Evolutionary conservation across 1,140 invertebrate species (phyloP).

Genomic region (Dinoponera quadriceps): DNA sequence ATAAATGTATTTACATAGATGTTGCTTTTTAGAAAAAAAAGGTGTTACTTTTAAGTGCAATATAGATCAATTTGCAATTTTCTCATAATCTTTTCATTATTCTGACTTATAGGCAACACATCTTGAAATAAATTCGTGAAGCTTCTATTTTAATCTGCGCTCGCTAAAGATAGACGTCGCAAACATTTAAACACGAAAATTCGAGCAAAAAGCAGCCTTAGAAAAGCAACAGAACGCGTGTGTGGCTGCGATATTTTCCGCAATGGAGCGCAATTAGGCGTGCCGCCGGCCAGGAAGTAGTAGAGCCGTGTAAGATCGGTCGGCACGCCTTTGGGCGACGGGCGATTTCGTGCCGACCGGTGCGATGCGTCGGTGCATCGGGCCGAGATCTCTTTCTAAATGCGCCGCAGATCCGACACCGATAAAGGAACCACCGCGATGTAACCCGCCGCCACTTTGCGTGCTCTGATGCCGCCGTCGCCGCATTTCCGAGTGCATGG

Average conservation of each 20-base stretch:
- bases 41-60: background rate
- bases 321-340: constrained; percentile 64
- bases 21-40: background rate
- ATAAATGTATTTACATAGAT: constrained; percentile 14
- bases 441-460: constrained; percentile 57
- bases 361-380: constrained; percentile 53
- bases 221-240: constrained; percentile 7
- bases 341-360: constrained; percentile 60
- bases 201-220: too few relatives aligned
- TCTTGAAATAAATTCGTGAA: background rate
- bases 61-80: too few relatives aligned
- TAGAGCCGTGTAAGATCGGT: constrained; percentile 58
- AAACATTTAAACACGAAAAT: too few relatives aligned
- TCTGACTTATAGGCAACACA: too few relatives aligned
- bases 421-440: constrained; percentile 63
- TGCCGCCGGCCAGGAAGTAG: constrained; percentile 73
- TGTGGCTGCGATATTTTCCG: constrained; percentile 36
- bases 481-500: constrained; percentile 47
- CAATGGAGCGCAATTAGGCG: constrained; percentile 63
- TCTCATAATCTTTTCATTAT: too few relatives aligned
- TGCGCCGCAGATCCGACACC: constrained; percentile 68
- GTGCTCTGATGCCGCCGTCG: constrained; percentile 35
- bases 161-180: too few relatives aligned
- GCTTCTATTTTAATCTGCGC: background rate
- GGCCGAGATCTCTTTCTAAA: constrained; percentile 72